A percentile compares a stretch with the other conserved stretches of the same genome.
These are phyloP conservation scores for Rhabdomys dilectus DNA, from an alignment of 2,113 vertebrate species.

Conservation along the genomic window DNA sequence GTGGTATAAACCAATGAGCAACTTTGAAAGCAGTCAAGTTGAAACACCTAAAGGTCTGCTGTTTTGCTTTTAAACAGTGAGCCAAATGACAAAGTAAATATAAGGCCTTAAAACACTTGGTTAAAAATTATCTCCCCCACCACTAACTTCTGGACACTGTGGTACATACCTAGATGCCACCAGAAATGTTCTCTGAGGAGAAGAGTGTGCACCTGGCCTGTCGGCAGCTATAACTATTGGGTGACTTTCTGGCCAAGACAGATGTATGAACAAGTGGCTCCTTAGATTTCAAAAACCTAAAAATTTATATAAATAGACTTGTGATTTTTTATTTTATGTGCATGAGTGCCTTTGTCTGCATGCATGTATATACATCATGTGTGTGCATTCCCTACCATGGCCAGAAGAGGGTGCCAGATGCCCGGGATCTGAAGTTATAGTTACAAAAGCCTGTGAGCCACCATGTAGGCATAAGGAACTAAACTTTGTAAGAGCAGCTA, in stretches of 20 bases:
- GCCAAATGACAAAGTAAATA: background rate
- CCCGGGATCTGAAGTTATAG: background rate
- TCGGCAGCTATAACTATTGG: background rate
- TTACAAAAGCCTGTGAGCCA: background rate
- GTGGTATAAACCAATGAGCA: background rate
- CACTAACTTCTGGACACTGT: background rate
- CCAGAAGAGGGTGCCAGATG: background rate
- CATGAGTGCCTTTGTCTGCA: background rate
- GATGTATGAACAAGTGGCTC: background rate
- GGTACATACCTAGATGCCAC: background rate
- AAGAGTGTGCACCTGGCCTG: background rate
- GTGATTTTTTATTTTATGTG: background rate
- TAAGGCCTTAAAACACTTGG: background rate
- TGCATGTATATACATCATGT: background rate
- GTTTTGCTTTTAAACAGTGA: conserved; percentile 33
- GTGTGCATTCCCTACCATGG: background rate
- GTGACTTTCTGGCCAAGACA: conserved; percentile 11
- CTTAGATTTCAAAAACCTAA: background rate
- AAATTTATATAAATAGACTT: background rate
- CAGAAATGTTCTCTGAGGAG: background rate
- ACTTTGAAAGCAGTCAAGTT: background rate
- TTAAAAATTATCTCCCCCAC: conserved; percentile 8
- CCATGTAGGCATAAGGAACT: background rate
- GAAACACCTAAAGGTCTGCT: background rate
- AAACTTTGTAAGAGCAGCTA: background rate